Evolutionary conservation across 2,797 vertebrate species (phyloP).

Genomic region (Hylomyscus alleni): DNA sequence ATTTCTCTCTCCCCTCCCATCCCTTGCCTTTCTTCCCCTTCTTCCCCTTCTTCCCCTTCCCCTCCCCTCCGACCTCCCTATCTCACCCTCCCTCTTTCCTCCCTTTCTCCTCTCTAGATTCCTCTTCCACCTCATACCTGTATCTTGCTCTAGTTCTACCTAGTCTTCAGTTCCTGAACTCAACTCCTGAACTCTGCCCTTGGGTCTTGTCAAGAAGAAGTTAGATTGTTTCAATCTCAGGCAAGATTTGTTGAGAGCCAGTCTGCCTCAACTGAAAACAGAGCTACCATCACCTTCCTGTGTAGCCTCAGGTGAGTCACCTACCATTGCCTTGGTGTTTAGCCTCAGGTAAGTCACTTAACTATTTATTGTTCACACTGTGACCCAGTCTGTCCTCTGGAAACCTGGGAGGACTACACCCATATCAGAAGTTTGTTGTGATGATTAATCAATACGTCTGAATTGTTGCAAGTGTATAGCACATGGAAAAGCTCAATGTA

Average conservation of each 20-base stretch:
- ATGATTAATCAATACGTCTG: not conserved
- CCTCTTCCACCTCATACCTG: not conserved
- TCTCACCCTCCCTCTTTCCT: not conserved
- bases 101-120: not conserved
- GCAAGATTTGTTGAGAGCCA: not conserved
- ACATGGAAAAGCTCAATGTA: not conserved
- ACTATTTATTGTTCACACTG: not conserved
- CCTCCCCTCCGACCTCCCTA: not conserved
- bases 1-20: not conserved
- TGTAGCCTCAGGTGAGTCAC: not conserved
- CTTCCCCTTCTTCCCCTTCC: not conserved
- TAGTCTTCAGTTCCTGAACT: not conserved
- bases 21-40: too few species aligned
- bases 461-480: not conserved
- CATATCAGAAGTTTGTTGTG: not conserved
- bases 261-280: not conserved
- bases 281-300: not conserved
- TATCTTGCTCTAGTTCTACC: not conserved
- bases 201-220: not conserved
- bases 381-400: not conserved
- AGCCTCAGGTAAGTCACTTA: not conserved
- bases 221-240: not conserved
- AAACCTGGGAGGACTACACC: not conserved
- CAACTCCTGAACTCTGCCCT: not conserved
- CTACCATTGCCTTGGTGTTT: not conserved